Conservation (phyloP, 2,888 invertebrate species). For the Sphecodes monilicornis region DNA sequence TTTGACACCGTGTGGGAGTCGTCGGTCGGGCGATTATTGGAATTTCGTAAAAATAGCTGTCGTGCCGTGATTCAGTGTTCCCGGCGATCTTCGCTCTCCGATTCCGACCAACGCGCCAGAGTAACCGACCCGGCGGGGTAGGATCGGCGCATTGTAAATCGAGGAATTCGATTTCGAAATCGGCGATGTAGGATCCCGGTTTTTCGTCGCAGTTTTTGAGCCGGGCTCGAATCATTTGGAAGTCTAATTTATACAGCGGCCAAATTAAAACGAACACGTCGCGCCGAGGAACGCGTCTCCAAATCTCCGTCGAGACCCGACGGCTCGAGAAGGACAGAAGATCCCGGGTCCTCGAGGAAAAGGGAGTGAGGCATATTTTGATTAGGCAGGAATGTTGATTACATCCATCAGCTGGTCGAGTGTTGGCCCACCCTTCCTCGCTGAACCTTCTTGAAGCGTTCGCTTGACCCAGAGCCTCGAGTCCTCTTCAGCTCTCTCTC, state of each 20-base stretch:
- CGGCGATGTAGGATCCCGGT: constrained; percentile 33
- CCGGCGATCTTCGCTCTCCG: neutral
- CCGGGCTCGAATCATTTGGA: constrained; percentile 75
- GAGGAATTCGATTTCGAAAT: constrained; percentile 38
- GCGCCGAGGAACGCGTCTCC: constrained; percentile 59
- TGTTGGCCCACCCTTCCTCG: constrained; percentile 67
- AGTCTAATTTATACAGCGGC: constrained; percentile 81
- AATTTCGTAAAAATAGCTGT: constrained; percentile 23
- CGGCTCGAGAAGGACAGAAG: constrained; percentile 52
- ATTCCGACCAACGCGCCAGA: neutral
- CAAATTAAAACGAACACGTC: constrained; percentile 79
- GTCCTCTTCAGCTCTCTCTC: constrained; percentile 39
- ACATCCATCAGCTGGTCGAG: constrained; percentile 83
- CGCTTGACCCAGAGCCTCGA: constrained; percentile 68
- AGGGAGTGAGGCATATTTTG: constrained; percentile 75
- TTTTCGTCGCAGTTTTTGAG: constrained; percentile 64
- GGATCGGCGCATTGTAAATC: constrained; percentile 29
- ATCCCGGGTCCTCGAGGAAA: constrained; percentile 61
- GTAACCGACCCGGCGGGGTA: neutral
- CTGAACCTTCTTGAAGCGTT: constrained; percentile 71
- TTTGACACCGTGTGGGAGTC: neutral
- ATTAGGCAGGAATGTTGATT: constrained; percentile 84
- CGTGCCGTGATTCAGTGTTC: constrained; percentile 11
- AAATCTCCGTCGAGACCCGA: constrained; percentile 62
- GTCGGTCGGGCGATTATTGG: neutral